Conservation (phyloP, 2,888 invertebrate species). For the Ochropacha duplaris region DNA sequence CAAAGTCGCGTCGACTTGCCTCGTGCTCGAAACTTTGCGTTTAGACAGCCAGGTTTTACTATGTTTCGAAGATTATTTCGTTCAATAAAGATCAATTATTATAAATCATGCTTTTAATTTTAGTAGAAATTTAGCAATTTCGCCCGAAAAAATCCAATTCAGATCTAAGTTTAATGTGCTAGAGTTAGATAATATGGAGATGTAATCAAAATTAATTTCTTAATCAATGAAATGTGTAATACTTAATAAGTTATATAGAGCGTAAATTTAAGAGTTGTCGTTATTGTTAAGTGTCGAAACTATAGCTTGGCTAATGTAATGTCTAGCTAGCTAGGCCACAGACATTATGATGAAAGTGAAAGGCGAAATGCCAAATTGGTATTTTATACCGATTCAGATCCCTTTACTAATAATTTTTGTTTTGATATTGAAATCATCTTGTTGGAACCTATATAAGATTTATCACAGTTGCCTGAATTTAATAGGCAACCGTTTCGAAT, state of each 20-base stretch:
- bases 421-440: too few species aligned
- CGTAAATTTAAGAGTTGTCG: constrained; percentile 39
- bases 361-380: constrained; percentile 22
- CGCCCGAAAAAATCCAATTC: too few species aligned
- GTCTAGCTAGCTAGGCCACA: constrained; percentile 28
- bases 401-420: not conserved
- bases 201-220: too few species aligned
- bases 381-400: not conserved
- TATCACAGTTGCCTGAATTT: too few species aligned
- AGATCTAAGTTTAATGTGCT: too few species aligned
- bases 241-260: constrained; percentile 31
- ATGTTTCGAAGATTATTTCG: constrained; percentile 1
- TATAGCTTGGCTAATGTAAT: constrained; percentile 38
- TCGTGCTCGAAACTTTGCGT: constrained; percentile 49
- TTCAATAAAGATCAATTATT: constrained; percentile 14
- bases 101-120: too few species aligned
- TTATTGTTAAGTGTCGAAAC: constrained; percentile 40
- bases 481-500: too few species aligned
- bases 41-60: constrained; percentile 20
- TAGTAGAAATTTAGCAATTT: too few species aligned
- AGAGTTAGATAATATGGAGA: too few species aligned
- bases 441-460: too few species aligned
- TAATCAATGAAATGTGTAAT: too few species aligned
- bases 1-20: constrained; percentile 63
- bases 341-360: constrained; percentile 36